Percentiles rank a stretch among this genome's conserved stretches.
phyloP scores from a whole-genome alignment of 2,113 vertebrate genomes.

The Loxodonta africana region DNA sequence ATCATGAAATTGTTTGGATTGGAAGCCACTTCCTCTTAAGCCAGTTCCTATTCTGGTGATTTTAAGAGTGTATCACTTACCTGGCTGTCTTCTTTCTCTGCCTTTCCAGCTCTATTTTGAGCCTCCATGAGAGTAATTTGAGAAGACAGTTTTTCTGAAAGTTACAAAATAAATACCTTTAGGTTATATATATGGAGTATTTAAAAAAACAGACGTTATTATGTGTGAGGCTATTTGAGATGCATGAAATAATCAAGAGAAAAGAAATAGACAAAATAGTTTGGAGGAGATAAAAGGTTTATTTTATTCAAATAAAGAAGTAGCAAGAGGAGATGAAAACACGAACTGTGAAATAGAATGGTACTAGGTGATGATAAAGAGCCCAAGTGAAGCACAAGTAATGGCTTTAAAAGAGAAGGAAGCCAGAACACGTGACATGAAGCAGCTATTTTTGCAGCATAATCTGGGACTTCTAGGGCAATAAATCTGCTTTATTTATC shows the following conservation, averaged over 20 bases:
- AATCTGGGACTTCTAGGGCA: slow-evolving; percentile 14
- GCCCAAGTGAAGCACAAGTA: not conserved
- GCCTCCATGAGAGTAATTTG: slow-evolving; percentile 64
- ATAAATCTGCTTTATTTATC: slow-evolving; percentile 39
- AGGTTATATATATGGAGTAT: slow-evolving; percentile 1
- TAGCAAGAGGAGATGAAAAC: not conserved
- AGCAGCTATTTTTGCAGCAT: not conserved
- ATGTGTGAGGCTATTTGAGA: not conserved
- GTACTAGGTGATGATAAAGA: not conserved
- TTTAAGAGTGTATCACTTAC: slow-evolving; percentile 71
- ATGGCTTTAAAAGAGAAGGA: not conserved
- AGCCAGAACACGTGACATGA: not conserved
- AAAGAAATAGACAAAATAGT: slow-evolving; percentile 46
- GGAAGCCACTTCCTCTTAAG: not conserved
- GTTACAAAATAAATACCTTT: slow-evolving; percentile 70
- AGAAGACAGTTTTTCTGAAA: slow-evolving; percentile 85
- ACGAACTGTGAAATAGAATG: not conserved
- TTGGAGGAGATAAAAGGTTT: not conserved
- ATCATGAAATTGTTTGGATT: not conserved
- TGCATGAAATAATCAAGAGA: slow-evolving; percentile 34
- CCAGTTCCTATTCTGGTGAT: not conserved
- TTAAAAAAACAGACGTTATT: not conserved
- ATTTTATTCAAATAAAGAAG: slow-evolving; percentile 44
- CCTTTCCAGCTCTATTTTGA: slow-evolving; percentile 67
- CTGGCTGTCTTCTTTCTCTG: slow-evolving; percentile 55